Evolutionary conservation across 2,888 invertebrate species (phyloP), one percentile per base, ranked within the genome.

Genomic region (Autographa pulchrina): DNA sequence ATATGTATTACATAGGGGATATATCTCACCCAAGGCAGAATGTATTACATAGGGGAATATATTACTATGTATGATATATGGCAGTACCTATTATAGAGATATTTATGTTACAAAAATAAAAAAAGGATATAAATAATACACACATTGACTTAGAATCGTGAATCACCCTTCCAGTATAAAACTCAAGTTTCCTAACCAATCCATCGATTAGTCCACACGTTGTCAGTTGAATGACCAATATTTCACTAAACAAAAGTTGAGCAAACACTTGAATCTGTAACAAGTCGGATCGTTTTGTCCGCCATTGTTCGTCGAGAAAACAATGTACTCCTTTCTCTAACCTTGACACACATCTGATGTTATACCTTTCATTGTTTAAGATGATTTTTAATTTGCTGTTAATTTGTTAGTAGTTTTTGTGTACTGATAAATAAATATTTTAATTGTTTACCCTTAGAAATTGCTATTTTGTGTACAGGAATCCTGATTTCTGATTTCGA

Each of bases 291-390:
- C 65, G 58, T 62, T 64, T 71, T 62, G 77, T 74, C 74, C 31
- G 35, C 65, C 66, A 74, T 77, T 74, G 78, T 77, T 65, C 2
- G 0, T 14, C 38, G 14, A 31, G 16, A 52, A 59, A 59, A 74
- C 74, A 74, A 77, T 72, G 62, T 59, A 1, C 2, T 14, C 78
- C 74, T 74, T 72, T 74, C 74, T 77, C 72, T 13, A 38, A 31
- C 16, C 25, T n/a, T 7, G 43, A 3, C 70, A 64, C 54, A 54
- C 70, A 62, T 63, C 20, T 31, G 14, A 43, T 43, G 48, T 6
- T 48, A 16, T 48, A 48, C 16, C 5, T n/a, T 16, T 8, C 5
- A 43, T 43, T 43, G 43, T 43, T 43, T 43, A 6, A 43, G 16
- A 43, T 43, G 14, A 43, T 43, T 43, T 16, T 48, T 48, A n/a